Base-by-base conservation (phyloP, 2,797 vertebrate genomes). In the Babyrousa celebensis region DNA sequence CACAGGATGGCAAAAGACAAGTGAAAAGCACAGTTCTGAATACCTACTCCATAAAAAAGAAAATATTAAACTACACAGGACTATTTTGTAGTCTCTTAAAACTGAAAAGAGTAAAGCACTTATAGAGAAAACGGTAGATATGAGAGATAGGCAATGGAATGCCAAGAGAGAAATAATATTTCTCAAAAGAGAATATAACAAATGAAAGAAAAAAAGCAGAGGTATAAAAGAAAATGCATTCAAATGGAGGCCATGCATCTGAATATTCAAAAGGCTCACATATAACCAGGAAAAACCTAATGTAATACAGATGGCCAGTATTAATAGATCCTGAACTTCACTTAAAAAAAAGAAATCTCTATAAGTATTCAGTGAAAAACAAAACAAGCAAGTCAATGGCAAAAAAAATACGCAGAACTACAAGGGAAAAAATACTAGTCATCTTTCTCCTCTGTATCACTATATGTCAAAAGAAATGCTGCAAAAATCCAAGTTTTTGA, bases 251-350 rank as follows among this genome's bases (percentile, higher is more conserved):
- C 5, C 36, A 32, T 29, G 14, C 48, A 72, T 85, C 58, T 72
- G 27, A 87, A 75, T 62, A 85, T 60, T 83, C 75, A 77, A 60
- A 75, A 7, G 4, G 80, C 77, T 92, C 77, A 77, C 25, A 70
- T 62, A 62, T 25, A 80, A 86, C 15, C 71, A 32, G 40, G n/a
- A 71, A 56, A 83, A 89, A 71, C 23, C 27, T 74, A 67, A 65
- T 65, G 48, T 29, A 86, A 29, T 36, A 71, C 58, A 21, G 40
- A 72, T 65, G 23, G 23, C 12, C 32, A 72, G 27, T 74, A 65
- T 25, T 95, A 68, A 72, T 27, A 82, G 56, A 78, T 75, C n/a
- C 11, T 88, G 68, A 82, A 82, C 54, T 92, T 92, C 15, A 52
- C 11, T 93, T 88, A 63, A 54, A 79, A 43, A 68, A 54, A 65